These are phyloP conservation scores for Nomada goodeniana DNA, from an alignment of 2,888 invertebrate genomes.

Conservation along the genomic window DNA sequence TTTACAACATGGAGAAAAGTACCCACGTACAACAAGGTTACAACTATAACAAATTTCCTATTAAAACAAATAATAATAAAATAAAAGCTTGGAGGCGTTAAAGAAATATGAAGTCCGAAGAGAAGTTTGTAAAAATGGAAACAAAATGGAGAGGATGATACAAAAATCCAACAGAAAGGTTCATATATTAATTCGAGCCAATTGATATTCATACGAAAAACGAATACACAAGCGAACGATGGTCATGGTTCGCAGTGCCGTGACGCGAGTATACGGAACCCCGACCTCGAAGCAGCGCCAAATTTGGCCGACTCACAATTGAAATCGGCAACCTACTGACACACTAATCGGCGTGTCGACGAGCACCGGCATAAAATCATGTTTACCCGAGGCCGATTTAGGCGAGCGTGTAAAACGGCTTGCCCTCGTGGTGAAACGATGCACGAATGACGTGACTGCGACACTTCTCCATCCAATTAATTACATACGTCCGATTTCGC, in stretches of 20 bases:
- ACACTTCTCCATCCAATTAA: slow-evolving; percentile 42
- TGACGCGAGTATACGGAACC: slow-evolving; percentile 44
- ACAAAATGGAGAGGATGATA: too few species aligned
- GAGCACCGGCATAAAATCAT: slow-evolving; percentile 56
- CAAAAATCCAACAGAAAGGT: too few species aligned
- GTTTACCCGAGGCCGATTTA: slow-evolving; percentile 53
- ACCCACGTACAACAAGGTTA: too few species aligned
- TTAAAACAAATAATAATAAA: too few species aligned
- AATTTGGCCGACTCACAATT: slow-evolving; percentile 77
- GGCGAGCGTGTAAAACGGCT: slow-evolving; percentile 44
- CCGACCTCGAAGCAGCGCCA: slow-evolving; percentile 71
- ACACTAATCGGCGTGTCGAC: slow-evolving; percentile 69
- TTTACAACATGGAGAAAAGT: too few species aligned
- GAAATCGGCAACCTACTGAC: slow-evolving; percentile 79
- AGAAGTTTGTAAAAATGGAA: too few species aligned
- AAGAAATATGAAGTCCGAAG: too few species aligned
- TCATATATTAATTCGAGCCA: too few species aligned
- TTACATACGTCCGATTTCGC: slow-evolving; percentile 26
- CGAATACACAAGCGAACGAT: slow-evolving; percentile 1
- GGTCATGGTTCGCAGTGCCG: slow-evolving; percentile 56
- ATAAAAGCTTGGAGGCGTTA: too few species aligned
- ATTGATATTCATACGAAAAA: not conserved
- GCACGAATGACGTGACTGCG: slow-evolving; percentile 33
- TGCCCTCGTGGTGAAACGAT: slow-evolving; percentile 25
- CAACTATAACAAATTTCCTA: too few species aligned